These are phyloP conservation scores for Alloplasta piceator DNA, from an alignment of 2,888 invertebrate genomes.

Conservation along the genomic window DNA sequence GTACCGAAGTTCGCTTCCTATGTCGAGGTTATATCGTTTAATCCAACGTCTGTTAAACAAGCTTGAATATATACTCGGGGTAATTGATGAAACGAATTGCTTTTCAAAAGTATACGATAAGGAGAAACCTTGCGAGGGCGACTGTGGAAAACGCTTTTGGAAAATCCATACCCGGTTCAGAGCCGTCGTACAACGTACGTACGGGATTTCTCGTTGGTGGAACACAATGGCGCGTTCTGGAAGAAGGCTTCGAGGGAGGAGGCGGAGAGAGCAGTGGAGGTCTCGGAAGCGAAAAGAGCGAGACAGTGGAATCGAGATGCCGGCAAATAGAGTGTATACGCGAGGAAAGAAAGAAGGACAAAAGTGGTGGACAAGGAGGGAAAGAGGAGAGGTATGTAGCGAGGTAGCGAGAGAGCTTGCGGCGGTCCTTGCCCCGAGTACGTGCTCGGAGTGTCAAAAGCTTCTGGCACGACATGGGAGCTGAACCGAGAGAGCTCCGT, in stretches of 20 bases:
- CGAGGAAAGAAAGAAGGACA: slow-evolving; percentile 50
- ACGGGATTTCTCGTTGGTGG: slow-evolving; percentile 70
- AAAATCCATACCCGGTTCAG: slow-evolving; percentile 78
- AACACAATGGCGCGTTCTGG: slow-evolving; percentile 80
- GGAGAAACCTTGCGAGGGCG: slow-evolving; percentile 14
- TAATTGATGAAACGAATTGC: slow-evolving; percentile 17
- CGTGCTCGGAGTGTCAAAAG: slow-evolving; percentile 82
- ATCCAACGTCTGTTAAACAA: not conserved
- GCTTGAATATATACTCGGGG: not conserved
- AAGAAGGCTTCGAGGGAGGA: slow-evolving; percentile 67
- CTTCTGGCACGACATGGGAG: slow-evolving; percentile 79
- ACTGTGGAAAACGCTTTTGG: slow-evolving; percentile 76
- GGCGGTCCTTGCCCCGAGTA: slow-evolving; percentile 83
- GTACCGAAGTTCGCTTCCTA: not conserved
- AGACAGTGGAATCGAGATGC: slow-evolving; percentile 54
- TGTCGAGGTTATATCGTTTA: not conserved
- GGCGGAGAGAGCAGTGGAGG: slow-evolving; percentile 47
- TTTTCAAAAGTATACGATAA: slow-evolving; percentile 13
- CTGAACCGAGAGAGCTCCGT: slow-evolving; percentile 78
- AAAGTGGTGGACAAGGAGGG: slow-evolving; percentile 47
- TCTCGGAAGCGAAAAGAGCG: slow-evolving; percentile 63
- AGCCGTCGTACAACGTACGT: slow-evolving; percentile 56
- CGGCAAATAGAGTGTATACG: slow-evolving; percentile 38
- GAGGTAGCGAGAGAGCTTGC: slow-evolving; percentile 78
- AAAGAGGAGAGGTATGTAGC: slow-evolving; percentile 52